Evolutionary conservation across 2,113 vertebrate species (phyloP).

Genomic region (Clupea harengus): DNA sequence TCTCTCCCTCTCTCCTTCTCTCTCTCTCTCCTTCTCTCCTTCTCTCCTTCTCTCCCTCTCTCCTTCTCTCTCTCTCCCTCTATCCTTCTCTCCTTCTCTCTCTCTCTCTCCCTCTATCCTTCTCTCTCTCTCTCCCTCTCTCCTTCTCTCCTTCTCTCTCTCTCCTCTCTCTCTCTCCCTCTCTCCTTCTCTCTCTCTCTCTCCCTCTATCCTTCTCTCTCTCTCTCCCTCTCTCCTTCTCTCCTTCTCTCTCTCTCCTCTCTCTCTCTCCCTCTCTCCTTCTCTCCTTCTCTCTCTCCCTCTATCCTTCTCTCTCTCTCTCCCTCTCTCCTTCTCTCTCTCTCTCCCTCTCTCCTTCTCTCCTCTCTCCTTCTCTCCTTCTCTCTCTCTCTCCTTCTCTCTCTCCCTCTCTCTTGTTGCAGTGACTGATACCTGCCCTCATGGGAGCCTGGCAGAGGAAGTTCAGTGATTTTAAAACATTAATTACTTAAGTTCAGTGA

Average conservation of each 20-base stretch:
- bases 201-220: too few relatives aligned
- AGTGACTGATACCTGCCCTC: conserved; percentile 30
- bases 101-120: background rate
- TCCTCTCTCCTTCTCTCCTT: too few relatives aligned
- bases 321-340: conserved; percentile 43
- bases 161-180: too few relatives aligned
- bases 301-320: background rate
- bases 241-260: conserved; percentile 36
- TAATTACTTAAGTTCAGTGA: too few relatives aligned
- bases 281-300: conserved; percentile 31
- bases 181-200: too few relatives aligned
- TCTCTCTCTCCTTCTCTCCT: too few relatives aligned
- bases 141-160: too few relatives aligned
- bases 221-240: too few relatives aligned
- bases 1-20: conserved; percentile 38
- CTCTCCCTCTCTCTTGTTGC: too few relatives aligned
- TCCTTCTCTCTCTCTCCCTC: conserved; percentile 21
- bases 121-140: conserved; percentile 33
- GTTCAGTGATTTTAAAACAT: conserved; percentile 41
- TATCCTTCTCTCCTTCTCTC: conserved; percentile 38
- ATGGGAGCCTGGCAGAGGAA: conserved; percentile 23
- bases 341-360: too few relatives aligned
- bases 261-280: conserved; percentile 29
- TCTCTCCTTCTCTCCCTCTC: too few relatives aligned
- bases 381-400: too few relatives aligned